Base-by-base conservation (phyloP, 2,797 vertebrate species). In the Alfaro cultratus region DNA sequence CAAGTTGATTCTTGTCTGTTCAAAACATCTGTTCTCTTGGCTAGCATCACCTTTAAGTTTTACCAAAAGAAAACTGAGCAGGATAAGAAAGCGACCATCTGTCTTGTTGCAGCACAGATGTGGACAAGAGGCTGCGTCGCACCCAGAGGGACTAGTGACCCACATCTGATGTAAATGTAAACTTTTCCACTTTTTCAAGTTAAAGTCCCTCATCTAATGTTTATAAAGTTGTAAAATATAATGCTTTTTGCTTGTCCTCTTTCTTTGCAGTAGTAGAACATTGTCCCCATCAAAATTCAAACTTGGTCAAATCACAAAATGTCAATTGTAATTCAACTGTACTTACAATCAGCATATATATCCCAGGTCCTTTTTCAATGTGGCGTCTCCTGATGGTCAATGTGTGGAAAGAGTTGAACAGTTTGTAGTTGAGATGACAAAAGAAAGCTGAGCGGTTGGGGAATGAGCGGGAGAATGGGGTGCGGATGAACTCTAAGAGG, bases 61-160 rank as follows among this genome's bases (percentile, higher is more conserved):
- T 34, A 75, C 64, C 47, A 74, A 53, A 53, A 46, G 74, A 82
- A 82, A 90, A 67, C 73, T 46, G 36, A 46, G 39, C 36, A 74
- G 41, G 62, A 77, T 77, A 77, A 87, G 81, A 79, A 80, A 80
- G 75, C 82, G 60, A 92, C 75, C 94, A 93, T 91, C 94, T 95
- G 94, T 91, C 92, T 77, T 70, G 36, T 49, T 85, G 78, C 75
- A 79, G 71, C 77, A 79, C 78, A 82, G 76, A 55, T 80, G 1
- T 77, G 51, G 86, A 76, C 78, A 85, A 80, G 82, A 71, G 80
- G 72, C 85, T 83, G 23, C 87, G 93, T 92, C 93, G 88, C 47
- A 89, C 55, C 68, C 79, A 80, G 47, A 79, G 51, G 73, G 78
- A 57, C 70, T 34, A 45, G 41, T 83, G 81, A 16, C 74, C 60